These are phyloP conservation scores for Xenops minutus DNA, from an alignment of 2,797 vertebrate genomes.

Conservation along the genomic window DNA sequence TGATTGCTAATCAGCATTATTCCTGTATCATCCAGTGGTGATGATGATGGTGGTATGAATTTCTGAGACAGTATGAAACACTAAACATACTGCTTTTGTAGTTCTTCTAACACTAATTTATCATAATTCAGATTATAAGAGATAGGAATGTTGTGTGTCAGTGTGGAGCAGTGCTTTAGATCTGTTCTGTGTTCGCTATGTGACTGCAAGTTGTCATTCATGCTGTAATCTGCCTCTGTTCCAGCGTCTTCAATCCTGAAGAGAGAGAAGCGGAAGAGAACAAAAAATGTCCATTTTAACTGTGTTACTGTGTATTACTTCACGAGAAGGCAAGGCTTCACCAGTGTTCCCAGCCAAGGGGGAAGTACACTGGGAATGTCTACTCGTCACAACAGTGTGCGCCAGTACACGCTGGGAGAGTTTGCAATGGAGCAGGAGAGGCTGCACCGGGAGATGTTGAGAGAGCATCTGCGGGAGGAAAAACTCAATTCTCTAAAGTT, in stretches of 20 bases:
- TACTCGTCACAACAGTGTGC: constrained; percentile 91
- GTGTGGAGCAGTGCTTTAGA: neutral
- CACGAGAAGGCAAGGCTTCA: constrained; percentile 94
- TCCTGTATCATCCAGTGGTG: neutral
- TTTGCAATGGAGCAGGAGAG: constrained; percentile 95
- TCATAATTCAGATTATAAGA: neutral
- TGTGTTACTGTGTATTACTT: constrained; percentile 99
- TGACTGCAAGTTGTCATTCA: neutral
- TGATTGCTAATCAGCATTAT: neutral
- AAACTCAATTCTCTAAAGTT: constrained; percentile 95
- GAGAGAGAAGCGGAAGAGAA: constrained; percentile 92
- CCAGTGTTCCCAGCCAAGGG: constrained; percentile 97
- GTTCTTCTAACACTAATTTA: neutral
- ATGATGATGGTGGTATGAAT: neutral
- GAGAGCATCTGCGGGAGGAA: constrained; percentile 95
- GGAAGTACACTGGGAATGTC: constrained; percentile 99
- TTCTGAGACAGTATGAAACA: neutral
- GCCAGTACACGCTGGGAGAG: constrained; percentile 94
- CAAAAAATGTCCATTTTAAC: constrained; percentile 94
- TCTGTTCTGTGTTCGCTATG: neutral
- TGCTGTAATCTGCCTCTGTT: constrained; percentile 40
- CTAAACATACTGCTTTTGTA: neutral
- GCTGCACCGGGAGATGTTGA: constrained; percentile 92
- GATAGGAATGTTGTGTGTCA: neutral
- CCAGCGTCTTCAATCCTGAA: constrained; percentile 94